Evolutionary conservation across 2,797 vertebrate species (phyloP), one percentile per base, ranked within the genome.

Genomic region (Poliocrania exsul): DNA sequence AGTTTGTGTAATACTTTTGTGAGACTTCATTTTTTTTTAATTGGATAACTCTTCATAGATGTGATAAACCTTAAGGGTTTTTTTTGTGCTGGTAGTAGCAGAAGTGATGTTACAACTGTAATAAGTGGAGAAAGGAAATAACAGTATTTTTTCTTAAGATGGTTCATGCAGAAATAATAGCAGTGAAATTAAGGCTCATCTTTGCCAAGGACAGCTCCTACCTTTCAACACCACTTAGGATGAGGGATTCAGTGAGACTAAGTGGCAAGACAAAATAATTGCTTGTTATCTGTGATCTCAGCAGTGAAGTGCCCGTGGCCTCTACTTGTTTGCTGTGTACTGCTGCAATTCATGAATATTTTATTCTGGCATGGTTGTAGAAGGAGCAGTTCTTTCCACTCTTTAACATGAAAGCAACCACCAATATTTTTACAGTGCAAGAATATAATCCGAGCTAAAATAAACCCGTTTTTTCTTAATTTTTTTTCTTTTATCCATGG

Each of bases 331-430:
- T 86, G 77, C 89, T 83, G 1, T 57, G 79, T 79, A 56, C 37
- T 90, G 77, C 92, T 94, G 90, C 92, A 94, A 78, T 95, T 94
- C 82, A 95, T 96, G 82, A 95, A 95, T 96, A 95, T 96, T 96
- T 95, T 86, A 95, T 92, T 84, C 38, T 83, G 57, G 66, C 54
- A 79, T 4, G 37, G 54, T 33, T 75, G 54, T 77, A 85, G 72
- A 91, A 85, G 62, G 2, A 87, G 67, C 49, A 83, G 49, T 73
- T 91, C 81, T 73, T 88, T 57, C n/a, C 31, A 15, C 53, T 87
- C 35, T 40, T 20, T 62, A 83, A 35, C 14, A 20, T 0, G 5
- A 79, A 57, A 62, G 25, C 75, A 89, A 84, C 20, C 31, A 66
- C 33, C 15, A 23, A 0, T 64, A 17, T 73, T 64, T 84, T 67